Conservation (phyloP, 2,797 vertebrate genomes). For the Acanthurus leucopareius region DNA sequence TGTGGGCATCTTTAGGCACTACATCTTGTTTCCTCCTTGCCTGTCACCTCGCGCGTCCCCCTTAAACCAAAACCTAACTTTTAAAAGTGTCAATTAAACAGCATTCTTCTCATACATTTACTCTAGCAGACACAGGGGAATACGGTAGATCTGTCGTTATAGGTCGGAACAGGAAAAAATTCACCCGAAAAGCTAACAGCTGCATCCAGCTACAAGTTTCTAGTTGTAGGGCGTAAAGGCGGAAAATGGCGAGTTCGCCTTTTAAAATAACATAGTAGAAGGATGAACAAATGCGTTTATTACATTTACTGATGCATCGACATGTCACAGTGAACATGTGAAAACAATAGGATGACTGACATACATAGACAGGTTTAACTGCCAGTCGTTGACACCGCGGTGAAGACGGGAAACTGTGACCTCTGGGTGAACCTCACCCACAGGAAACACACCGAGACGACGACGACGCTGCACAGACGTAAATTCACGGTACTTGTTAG, state of each 20-base stretch:
- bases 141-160: too few species aligned
- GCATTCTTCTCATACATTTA: not conserved
- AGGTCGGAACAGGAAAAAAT: rapidly evolving
- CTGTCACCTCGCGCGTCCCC: not conserved
- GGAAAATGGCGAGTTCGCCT: not conserved
- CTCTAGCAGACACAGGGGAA: not conserved
- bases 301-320: too few species aligned
- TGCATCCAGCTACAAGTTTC: too few species aligned
- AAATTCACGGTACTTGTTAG: not conserved
- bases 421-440: constrained; percentile 53
- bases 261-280: constrained; percentile 4
- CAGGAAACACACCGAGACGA: constrained; percentile 46
- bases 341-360: too few species aligned
- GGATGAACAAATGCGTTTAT: rapidly evolving
- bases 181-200: not conserved
- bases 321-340: too few species aligned
- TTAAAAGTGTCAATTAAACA: not conserved
- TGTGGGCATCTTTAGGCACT: constrained; percentile 7
- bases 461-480: constrained; percentile 1
- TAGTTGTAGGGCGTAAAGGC: not conserved
- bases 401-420: constrained; percentile 27
- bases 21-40: not conserved
- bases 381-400: not conserved
- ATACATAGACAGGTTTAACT: not conserved
- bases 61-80: not conserved